Evolutionary conservation across 2,797 vertebrate species (phyloP).

Genomic region (Dipus sagitta): DNA sequence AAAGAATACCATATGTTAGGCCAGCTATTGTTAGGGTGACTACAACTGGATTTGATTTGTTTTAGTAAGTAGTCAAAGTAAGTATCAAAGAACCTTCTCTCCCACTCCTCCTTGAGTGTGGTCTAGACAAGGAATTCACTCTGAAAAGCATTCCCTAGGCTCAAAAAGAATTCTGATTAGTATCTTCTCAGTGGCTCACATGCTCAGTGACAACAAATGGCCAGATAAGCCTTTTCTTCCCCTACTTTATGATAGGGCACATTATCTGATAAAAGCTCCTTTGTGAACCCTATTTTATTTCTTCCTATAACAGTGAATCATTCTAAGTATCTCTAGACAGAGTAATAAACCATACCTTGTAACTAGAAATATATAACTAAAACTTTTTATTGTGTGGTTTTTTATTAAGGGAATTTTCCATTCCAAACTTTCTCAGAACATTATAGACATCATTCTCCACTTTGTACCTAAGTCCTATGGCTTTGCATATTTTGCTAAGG

Average conservation of each 20-base stretch:
- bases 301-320: conserved; percentile 76
- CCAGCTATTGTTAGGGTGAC: background rate
- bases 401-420: conserved; percentile 75
- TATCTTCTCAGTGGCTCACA: conserved; percentile 18
- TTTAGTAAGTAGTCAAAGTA: background rate
- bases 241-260: conserved; percentile 35
- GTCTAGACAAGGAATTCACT: conserved; percentile 13
- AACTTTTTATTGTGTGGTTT: conserved; percentile 76
- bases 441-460: conserved; percentile 18
- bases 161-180: conserved; percentile 43
- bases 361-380: conserved; percentile 77
- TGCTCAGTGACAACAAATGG: background rate
- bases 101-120: background rate
- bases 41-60: conserved; percentile 45
- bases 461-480: conserved; percentile 17
- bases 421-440: conserved; percentile 69
- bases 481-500: conserved; percentile 47
- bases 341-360: conserved; percentile 71
- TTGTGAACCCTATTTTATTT: conserved; percentile 76
- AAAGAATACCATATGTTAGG: background rate
- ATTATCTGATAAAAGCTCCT: conserved; percentile 68
- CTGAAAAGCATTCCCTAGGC: background rate
- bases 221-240: conserved; percentile 55
- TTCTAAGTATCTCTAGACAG: conserved; percentile 73
- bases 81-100: conserved; percentile 2